Evolutionary conservation across 2,797 vertebrate species (phyloP).

Genomic region (Petrocephalus sullivani): DNA sequence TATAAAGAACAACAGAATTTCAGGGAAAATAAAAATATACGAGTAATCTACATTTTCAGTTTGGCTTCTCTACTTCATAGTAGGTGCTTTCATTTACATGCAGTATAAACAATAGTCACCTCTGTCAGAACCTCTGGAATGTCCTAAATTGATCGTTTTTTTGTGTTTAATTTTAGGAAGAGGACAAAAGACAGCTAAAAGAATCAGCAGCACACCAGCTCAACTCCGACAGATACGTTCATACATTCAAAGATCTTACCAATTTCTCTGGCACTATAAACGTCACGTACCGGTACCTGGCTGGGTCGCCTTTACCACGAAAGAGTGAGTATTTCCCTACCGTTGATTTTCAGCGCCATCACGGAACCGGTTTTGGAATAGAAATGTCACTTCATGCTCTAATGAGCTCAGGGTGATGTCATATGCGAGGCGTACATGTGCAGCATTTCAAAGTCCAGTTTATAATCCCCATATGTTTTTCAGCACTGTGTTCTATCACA

Average conservation of each 20-base stretch:
- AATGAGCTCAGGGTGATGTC: background rate
- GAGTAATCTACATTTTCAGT: background rate
- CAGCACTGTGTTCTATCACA: background rate
- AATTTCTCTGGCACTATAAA: conserved; percentile 95
- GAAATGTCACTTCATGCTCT: background rate
- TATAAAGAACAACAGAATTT: background rate
- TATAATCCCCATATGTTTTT: background rate
- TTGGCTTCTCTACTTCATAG: background rate
- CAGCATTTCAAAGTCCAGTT: background rate
- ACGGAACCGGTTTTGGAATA: background rate
- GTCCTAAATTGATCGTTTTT: background rate
- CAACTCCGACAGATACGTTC: conserved; percentile 83
- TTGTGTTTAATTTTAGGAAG: conserved; percentile 66
- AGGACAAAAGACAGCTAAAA: conserved; percentile 82
- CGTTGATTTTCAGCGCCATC: background rate
- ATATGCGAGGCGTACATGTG: background rate
- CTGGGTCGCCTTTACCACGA: conserved; percentile 83
- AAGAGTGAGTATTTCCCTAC: conserved; percentile 75
- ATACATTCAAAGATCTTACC: conserved; percentile 86
- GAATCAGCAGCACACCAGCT: conserved; percentile 83
- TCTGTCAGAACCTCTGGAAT: background rate
- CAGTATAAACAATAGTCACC: background rate
- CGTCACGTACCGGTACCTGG: conserved; percentile 91
- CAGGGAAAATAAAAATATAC: background rate
- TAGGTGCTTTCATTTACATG: background rate